Evolutionary conservation across 2,888 invertebrate species (phyloP), one percentile per base, ranked within the genome.

Genomic region (Drosophila atripex): DNA sequence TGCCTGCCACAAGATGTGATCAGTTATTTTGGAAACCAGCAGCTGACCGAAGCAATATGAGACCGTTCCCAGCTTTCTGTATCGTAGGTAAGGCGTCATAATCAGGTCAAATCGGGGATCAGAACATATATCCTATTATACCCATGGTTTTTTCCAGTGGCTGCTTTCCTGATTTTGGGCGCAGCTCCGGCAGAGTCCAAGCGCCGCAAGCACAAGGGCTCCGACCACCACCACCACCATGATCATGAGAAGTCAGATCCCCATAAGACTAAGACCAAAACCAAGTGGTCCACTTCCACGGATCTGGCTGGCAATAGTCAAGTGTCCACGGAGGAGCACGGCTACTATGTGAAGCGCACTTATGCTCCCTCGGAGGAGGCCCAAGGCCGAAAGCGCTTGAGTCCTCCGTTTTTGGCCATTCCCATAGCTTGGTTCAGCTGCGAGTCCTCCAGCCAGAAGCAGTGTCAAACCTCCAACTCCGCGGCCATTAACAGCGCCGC

Each of bases 271-370:
- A 90, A 90, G 69, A 89, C 89, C 8, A 89, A 90, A 63, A 90
- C 90, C 0, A 90, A 90, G 60, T 90, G 90, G 90, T 89, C 90
- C 0, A 86, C 71, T 7, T 85, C 89, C 3, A 77, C 89, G 3
- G 80, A 88, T 14, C 59, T 86, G 53, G 71, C 76, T 6, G 76
- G 69, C 12, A 78, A 72, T 32, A 54, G 79, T 0, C 88, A 89
- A 69, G 79, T 90, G 0, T 78, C 90, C 38, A 88, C 86, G 12
- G 89, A 90, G 45, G 89, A 90, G 54, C 89, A 90, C 43, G 89
- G 88, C 21, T 90, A 90, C 68, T 90, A 90, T 66, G 89, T 90
- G 1, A 90, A 90, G 58, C 89, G 90, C 23, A 90, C 90, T 14
- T 90, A 76, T 18, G 46, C 77, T 25, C 89, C 90, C 0, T 12